phyloP scores from a whole-genome alignment of 35 echinoderm and acorn worm genomes.

The Anneissia japonica region DNA sequence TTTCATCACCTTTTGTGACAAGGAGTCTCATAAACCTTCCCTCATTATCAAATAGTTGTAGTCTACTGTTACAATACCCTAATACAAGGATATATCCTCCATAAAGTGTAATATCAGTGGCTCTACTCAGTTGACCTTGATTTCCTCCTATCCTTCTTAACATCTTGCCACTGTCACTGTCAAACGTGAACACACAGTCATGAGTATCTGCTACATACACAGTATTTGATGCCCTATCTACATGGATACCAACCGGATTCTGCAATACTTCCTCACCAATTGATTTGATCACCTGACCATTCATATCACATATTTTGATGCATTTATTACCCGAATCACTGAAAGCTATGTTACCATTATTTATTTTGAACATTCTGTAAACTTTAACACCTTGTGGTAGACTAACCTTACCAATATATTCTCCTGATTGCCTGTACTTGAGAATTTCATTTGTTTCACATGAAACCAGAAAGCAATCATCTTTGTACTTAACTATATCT shows the following conservation, averaged over 20 bases:
- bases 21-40: neutral
- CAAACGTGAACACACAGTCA: neutral
- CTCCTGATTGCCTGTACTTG: neutral
- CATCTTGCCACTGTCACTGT: neutral
- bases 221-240: neutral
- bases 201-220: neutral
- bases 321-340: neutral
- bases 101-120: neutral
- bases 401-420: neutral
- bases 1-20: neutral
- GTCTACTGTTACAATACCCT: neutral
- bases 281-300: neutral
- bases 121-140: neutral
- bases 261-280: neutral
- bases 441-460: neutral
- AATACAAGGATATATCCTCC: neutral
- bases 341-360: neutral
- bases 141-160: neutral
- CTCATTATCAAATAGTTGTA: neutral
- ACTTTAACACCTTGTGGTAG: neutral
- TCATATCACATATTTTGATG: neutral
- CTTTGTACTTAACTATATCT: neutral
- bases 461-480: neutral
- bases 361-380: neutral
- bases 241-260: neutral